Conservation (phyloP, 1,140 invertebrate species). For the Melipona quadrifasciata region DNA sequence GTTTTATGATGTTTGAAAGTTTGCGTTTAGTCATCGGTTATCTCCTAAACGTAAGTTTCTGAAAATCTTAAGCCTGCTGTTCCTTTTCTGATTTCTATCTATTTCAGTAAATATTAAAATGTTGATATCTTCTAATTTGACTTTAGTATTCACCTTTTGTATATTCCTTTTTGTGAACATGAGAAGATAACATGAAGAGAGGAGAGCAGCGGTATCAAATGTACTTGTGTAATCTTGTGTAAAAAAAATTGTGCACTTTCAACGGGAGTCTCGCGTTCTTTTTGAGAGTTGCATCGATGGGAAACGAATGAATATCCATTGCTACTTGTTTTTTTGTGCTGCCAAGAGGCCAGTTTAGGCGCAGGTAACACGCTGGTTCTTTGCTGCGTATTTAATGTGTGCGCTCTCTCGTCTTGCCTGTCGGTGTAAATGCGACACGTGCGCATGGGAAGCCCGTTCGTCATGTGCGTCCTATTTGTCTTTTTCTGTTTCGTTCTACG, state of each 20-base stretch:
- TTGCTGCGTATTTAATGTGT: slow-evolving; percentile 37
- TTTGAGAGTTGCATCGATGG: neutral
- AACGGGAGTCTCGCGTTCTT: neutral
- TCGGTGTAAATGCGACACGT: slow-evolving; percentile 4
- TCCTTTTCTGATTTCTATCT: neutral
- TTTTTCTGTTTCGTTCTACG: slow-evolving; percentile 15
- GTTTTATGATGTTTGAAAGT: neutral
- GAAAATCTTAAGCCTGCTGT: neutral
- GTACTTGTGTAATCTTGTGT: neutral
- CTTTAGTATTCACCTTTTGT: neutral
- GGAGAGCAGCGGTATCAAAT: neutral
- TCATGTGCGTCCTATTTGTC: slow-evolving; percentile 1
- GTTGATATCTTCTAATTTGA: neutral
- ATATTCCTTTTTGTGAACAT: neutral
- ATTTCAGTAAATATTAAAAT: neutral
- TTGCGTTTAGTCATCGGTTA: neutral
- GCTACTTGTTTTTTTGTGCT: slow-evolving; percentile 68
- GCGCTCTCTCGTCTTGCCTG: slow-evolving; percentile 22
- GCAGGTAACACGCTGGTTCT: slow-evolving; percentile 67
- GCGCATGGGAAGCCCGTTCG: neutral
- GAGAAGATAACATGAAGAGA: neutral
- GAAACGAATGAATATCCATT: slow-evolving; percentile 24
- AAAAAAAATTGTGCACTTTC: neutral
- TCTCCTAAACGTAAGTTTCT: neutral
- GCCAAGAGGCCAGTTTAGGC: slow-evolving; percentile 70